Conservation (phyloP, 1,140 invertebrate genomes). For the Fopius arisanus region DNA sequence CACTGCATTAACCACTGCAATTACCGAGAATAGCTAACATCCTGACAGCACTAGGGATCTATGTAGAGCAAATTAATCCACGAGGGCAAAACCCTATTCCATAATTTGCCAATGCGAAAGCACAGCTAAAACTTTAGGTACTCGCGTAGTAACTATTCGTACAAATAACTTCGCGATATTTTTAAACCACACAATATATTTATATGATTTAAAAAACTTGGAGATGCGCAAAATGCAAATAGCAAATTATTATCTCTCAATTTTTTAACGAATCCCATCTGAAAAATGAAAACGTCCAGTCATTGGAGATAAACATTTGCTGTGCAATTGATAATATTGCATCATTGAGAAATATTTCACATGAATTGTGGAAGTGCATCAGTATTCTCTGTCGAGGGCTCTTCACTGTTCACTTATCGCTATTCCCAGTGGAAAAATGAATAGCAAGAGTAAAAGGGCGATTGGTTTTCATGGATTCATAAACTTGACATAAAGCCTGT, state of each 20-base stretch:
- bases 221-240: too few relatives aligned
- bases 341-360: too few relatives aligned
- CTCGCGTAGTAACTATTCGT: neutral
- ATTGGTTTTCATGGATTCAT: slow-evolving; percentile 21
- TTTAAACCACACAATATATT: too few relatives aligned
- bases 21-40: slow-evolving; percentile 38
- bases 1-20: slow-evolving; percentile 21
- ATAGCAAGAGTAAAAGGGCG: slow-evolving; percentile 7
- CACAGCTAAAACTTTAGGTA: neutral
- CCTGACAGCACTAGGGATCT: slow-evolving; percentile 26
- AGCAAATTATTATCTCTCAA: too few relatives aligned
- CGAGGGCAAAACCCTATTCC: neutral
- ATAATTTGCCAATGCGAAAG: neutral
- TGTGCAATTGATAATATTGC: too few relatives aligned
- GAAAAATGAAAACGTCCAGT: too few relatives aligned
- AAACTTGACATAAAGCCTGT: slow-evolving; percentile 22
- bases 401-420: neutral
- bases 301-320: too few relatives aligned
- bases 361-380: too few relatives aligned
- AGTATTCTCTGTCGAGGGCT: too few relatives aligned
- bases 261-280: too few relatives aligned
- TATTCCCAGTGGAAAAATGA: slow-evolving; percentile 19
- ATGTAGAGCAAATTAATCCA: neutral
- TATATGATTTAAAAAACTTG: too few relatives aligned
- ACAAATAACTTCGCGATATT: neutral